A percentile compares a stretch with the other conserved stretches of the same genome.
Evolutionary conservation across 37 sponge, comb jelly and placozoan species (phyloP).

Genomic region (Chondrosia reniformis): DNA sequence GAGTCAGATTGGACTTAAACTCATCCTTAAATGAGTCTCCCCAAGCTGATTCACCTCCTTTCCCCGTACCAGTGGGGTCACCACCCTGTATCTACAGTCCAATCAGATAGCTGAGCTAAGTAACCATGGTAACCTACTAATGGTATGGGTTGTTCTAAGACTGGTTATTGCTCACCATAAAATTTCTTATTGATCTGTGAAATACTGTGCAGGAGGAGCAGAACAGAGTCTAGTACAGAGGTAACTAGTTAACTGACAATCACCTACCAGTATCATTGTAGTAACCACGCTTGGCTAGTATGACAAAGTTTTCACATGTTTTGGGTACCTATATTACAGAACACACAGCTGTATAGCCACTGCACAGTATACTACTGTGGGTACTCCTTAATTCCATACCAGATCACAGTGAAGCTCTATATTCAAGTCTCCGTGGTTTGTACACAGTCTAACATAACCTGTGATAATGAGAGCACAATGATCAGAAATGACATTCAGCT

Average conservation of each 20-base stretch:
- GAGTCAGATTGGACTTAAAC: conserved; percentile 87
- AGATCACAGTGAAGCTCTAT: conserved; percentile 88
- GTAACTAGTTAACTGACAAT: neutral
- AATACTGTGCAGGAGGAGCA: conserved; percentile 52
- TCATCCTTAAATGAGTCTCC: conserved; percentile 88
- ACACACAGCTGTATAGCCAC: neutral
- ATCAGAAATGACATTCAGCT: neutral
- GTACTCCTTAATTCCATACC: conserved; percentile 21
- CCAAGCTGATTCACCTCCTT: conserved; percentile 88
- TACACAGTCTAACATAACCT: conserved; percentile 84
- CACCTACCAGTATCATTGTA: conserved; percentile 80
- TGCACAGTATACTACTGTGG: too few species aligned
- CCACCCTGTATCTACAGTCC: conserved; percentile 93
- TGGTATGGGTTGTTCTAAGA: neutral
- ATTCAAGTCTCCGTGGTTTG: conserved; percentile 84
- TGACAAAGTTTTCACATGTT: conserved; percentile 90
- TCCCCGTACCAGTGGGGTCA: conserved; percentile 85
- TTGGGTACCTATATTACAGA: conserved; percentile 50
- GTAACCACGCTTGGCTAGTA: conserved; percentile 70
- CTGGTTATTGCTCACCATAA: conserved; percentile 57
- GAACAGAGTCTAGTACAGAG: neutral
- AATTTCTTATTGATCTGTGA: conserved; percentile 93
- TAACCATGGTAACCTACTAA: neutral
- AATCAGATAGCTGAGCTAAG: too few species aligned
- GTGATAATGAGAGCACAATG: neutral